Conservation (phyloP, 2,113 vertebrate genomes). For the Labrus mixtus region DNA sequence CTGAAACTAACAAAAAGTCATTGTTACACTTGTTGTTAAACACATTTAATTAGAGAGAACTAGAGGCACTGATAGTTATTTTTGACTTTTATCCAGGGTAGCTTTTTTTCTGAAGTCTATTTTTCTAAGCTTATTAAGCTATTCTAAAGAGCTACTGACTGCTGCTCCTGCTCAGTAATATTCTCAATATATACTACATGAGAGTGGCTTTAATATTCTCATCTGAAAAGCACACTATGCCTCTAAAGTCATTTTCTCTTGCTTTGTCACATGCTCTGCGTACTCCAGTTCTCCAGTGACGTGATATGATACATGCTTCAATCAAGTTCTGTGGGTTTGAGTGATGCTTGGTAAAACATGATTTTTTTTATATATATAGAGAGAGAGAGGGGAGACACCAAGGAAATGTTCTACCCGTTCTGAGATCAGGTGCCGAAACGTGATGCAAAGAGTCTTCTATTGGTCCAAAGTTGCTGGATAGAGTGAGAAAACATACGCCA, state of each 20-base stretch:
- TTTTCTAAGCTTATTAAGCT: too few species aligned
- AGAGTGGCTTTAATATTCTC: neutral
- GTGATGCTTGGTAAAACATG: neutral
- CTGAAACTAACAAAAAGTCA: too few species aligned
- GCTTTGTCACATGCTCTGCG: too few species aligned
- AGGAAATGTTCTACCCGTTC: neutral
- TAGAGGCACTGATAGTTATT: too few species aligned
- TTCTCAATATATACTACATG: neutral
- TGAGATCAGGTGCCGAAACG: neutral
- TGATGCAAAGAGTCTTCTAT: slow-evolving; percentile 16
- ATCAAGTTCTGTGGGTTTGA: neutral
- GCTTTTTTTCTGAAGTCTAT: neutral
- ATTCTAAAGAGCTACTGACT: neutral
- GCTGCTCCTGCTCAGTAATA: too few species aligned
- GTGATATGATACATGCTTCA: neutral
- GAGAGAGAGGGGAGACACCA: too few species aligned
- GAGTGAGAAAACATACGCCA: slow-evolving; percentile 3
- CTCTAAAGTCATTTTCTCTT: neutral
- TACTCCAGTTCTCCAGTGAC: neutral
- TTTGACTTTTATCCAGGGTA: too few species aligned
- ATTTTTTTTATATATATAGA: slow-evolving; percentile 11
- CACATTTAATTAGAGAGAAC: too few species aligned
- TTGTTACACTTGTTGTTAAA: too few species aligned
- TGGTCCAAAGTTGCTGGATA: slow-evolving; percentile 45
- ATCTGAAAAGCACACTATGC: neutral